phyloP scores from a whole-genome alignment of 2,113 vertebrate genomes.

The Carlito syrichta region DNA sequence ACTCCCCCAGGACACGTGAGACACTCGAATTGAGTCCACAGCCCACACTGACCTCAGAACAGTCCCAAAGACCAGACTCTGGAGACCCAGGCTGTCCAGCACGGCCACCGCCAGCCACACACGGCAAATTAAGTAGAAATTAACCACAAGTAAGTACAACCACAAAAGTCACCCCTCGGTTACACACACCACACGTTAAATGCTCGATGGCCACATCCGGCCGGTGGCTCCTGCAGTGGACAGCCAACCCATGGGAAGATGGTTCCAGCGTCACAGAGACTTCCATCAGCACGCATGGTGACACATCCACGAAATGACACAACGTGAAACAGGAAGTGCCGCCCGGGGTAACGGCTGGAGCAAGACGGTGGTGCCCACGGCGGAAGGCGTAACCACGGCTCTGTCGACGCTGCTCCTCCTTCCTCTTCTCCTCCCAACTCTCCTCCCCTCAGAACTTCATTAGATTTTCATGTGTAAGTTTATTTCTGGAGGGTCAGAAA shows the following conservation, averaged over 20 bases:
- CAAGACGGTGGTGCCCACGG: fast-evolving
- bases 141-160: background rate
- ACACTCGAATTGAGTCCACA: background rate
- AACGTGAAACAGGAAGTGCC: fast-evolving
- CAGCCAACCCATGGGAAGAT: background rate
- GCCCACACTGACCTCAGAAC: background rate
- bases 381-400: fast-evolving
- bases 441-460: too few relatives aligned
- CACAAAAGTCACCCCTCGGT: background rate
- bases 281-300: fast-evolving
- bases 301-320: too few relatives aligned
- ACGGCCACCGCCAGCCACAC: background rate
- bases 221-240: background rate
- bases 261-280: background rate
- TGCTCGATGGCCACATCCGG: background rate
- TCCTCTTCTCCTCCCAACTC: background rate
- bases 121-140: background rate
- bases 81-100: background rate
- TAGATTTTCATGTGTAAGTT: background rate
- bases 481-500: background rate
- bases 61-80: too few relatives aligned
- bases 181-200: background rate
- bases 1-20: background rate
- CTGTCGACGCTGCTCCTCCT: background rate
- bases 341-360: background rate